Conservation (phyloP, 2,113 vertebrate species). For the Tapirus terrestris region DNA sequence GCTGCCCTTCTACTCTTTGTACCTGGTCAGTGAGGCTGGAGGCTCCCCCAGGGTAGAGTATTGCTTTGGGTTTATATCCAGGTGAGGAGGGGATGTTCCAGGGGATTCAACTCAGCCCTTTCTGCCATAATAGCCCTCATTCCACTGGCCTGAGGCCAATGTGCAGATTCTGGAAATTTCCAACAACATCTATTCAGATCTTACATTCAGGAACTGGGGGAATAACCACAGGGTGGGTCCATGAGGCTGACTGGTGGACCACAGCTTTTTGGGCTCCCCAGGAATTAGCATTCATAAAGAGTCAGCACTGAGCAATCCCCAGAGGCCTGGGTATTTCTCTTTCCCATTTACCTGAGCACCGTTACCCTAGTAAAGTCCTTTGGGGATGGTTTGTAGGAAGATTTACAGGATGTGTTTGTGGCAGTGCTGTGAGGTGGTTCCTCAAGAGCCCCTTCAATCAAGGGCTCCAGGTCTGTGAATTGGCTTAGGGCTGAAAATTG, state of each 20-base stretch:
- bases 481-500: neutral
- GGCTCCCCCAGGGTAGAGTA: fast-evolving
- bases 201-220: neutral
- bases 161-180: neutral
- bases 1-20: neutral
- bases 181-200: neutral
- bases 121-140: neutral
- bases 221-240: neutral
- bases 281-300: neutral
- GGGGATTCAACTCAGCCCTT: neutral
- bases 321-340: neutral
- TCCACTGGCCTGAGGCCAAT: neutral
- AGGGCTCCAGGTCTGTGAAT: neutral
- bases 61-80: neutral
- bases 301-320: neutral
- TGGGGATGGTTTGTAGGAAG: neutral
- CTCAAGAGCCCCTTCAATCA: neutral
- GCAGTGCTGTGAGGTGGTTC: neutral
- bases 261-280: neutral
- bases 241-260: neutral
- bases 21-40: fast-evolving
- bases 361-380: neutral
- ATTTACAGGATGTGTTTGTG: neutral
- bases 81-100: neutral
- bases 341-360: neutral